Evolutionary conservation across 2,888 invertebrate genomes (phyloP), one percentile per base, ranked within the genome.

Genomic region (Pilophorus perplexus): DNA sequence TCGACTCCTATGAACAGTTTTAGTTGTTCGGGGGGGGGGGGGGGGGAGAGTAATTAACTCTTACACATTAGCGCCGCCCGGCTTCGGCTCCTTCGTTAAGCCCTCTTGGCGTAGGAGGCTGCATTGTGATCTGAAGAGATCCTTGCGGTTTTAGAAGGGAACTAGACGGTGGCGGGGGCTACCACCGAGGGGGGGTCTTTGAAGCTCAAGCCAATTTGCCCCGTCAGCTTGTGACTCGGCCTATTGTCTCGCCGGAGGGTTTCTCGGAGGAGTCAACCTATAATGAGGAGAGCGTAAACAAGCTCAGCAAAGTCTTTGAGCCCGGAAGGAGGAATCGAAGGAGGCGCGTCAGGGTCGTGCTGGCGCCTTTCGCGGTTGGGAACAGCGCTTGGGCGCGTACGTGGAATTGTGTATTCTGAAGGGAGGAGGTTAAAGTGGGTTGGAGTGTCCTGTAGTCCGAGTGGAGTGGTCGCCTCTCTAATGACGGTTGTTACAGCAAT

Each of bases 51-150:
- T 55, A 55, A 55, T 55, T 55, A 55, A 55, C 55, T 55, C 55
- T 55, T 55, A 55, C 55, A 55, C 55, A 38, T 38, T 55, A 55
- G 20, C 55, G 16, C 37, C 37, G 22, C n/a, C 52, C 52, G 27
- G 52, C 28, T 38, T 55, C 22, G 20, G 14, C 4, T 28, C 33
- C 55, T 55, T 37, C 22, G 37, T 38, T 55, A 55, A n/a, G 12
- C 18, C 25, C 54, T 55, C 38, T 10, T n/a, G 2, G n/a, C 25
- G 5, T 25, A 14, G 25, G 12, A n/a, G 37, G 16, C 16, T 20
- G 22, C 27, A 55, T 55, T 55, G 55, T 55, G 55, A 55, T 55
- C 55, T 55, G 55, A 55, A 55, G 55, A 38, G 55, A 55, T 38
- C 38, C 55, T 55, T 55, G 55, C 55, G 55, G 55, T 22, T 22